Evolutionary conservation across 1,140 invertebrate genomes (phyloP), one percentile per base, ranked within the genome.

Genomic region (Halyomorpha halys): DNA sequence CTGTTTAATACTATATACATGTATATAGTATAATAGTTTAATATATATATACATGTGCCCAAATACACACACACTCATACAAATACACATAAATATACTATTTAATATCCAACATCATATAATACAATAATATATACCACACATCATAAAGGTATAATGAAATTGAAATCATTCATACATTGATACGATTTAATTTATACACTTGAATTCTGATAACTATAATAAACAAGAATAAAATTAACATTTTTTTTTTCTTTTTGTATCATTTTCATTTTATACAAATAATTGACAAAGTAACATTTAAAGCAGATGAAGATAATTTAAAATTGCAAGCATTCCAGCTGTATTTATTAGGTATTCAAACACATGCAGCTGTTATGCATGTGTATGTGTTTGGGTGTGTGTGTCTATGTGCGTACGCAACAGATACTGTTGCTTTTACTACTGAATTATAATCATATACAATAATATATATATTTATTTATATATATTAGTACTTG

Each of bases 361-460:
- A 39, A 39, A 11, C 34, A 39, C 34, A 39, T 39, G 34, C 34
- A 39, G 34, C 13, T 39, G 11, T 13, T 11, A 11, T 39, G 34
- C 34, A 39, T 39, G 18, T 56, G 23, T 25, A 56, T 56, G 23
- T 56, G 23, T 23, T 23, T 56, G 18, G 14, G 23, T 56, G 15
- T 25, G 23, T 21, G 15, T 23, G 15, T 23, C 19, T 56, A 23
- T 56, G 23, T 23, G 15, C 23, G 23, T 56, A 23, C 23, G 23
- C 53, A 56, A 56, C 53, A 56, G 53, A 56, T 56, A 56, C 53
- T 56, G 53, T 56, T 56, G 53, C 23, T 56, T 56, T 25, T 25
- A 56, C 53, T 56, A 56, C 53, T 56, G 18, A 56, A 56, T 27
- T 56, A 56, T 56, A 49, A 23, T 56, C 53, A 56, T 56, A 56